Conservation (phyloP, 2,888 invertebrate species). For the Microctonus brassicae region DNA sequence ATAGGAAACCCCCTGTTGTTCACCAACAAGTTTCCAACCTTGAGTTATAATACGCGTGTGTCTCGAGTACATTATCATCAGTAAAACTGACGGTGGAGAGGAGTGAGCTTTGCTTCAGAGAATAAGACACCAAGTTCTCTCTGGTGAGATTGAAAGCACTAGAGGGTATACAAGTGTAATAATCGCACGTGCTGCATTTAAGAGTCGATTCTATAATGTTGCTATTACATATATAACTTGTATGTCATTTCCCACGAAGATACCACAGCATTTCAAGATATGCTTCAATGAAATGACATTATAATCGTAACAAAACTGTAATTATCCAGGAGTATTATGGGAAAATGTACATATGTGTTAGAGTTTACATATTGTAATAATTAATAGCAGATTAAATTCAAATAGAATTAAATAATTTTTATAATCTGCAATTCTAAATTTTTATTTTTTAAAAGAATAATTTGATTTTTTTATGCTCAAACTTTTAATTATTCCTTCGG, state of each 20-base stretch:
- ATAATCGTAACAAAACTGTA: conserved; percentile 17
- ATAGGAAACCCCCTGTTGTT: neutral
- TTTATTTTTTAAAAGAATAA: too few species aligned
- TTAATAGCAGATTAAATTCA: too few species aligned
- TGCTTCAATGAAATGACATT: neutral
- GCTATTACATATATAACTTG: neutral
- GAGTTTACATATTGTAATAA: too few species aligned
- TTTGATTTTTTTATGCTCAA: too few species aligned
- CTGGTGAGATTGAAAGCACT: neutral
- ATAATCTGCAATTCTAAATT: too few species aligned
- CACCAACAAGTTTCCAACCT: conserved; percentile 14
- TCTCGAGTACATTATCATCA: neutral
- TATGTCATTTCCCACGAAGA: neutral
- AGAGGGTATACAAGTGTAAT: conserved; percentile 29
- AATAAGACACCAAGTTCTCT: neutral
- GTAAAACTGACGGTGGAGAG: neutral
- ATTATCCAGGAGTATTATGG: neutral
- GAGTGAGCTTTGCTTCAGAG: neutral
- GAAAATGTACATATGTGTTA: neutral
- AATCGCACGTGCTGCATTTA: conserved; percentile 31
- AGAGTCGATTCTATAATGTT: conserved; percentile 34
- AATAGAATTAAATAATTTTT: too few species aligned
- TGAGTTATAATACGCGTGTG: neutral
- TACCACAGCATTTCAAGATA: neutral
- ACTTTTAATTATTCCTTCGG: too few species aligned